These are phyloP conservation scores for Morpho achilles DNA, from an alignment of 2,888 invertebrate genomes.

Conservation along the genomic window DNA sequence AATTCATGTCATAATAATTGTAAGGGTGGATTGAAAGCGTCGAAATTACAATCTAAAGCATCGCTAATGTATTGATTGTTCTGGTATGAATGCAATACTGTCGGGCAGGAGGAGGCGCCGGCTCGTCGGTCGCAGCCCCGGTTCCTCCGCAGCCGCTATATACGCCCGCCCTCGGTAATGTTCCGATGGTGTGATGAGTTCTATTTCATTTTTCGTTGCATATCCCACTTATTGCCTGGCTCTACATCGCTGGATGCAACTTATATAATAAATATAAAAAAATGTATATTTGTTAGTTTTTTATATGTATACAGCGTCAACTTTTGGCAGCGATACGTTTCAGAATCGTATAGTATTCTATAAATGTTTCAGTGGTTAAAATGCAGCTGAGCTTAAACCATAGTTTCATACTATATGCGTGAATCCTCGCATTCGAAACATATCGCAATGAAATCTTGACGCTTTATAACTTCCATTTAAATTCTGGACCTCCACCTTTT, in stretches of 20 bases:
- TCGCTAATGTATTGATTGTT: constrained; percentile 95
- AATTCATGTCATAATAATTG: too few species aligned
- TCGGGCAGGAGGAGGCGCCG: constrained; percentile 51
- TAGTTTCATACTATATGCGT: too few species aligned
- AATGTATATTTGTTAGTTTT: background rate
- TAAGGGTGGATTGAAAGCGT: background rate
- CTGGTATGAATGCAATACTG: constrained; percentile 80
- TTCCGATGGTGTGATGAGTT: constrained; percentile 70
- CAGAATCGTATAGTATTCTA: too few species aligned
- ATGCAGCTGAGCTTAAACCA: too few species aligned
- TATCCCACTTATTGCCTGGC: constrained; percentile 7
- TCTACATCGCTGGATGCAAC: constrained; percentile 7
- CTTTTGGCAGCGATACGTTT: background rate
- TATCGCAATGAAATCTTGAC: too few species aligned
- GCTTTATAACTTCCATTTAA: too few species aligned
- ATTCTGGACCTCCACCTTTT: too few species aligned
- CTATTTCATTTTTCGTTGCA: constrained; percentile 16
- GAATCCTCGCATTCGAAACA: too few species aligned
- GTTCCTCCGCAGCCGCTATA: constrained; percentile 72
- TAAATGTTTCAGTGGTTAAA: too few species aligned
- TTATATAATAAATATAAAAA: background rate
- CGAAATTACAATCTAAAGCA: constrained; percentile 34
- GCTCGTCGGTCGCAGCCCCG: constrained; percentile 53
- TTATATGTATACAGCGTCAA: background rate
- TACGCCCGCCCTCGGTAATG: constrained; percentile 74